phyloP scores from a whole-genome alignment of 2,888 invertebrate genomes.

The Trissolcus japonicus region DNA sequence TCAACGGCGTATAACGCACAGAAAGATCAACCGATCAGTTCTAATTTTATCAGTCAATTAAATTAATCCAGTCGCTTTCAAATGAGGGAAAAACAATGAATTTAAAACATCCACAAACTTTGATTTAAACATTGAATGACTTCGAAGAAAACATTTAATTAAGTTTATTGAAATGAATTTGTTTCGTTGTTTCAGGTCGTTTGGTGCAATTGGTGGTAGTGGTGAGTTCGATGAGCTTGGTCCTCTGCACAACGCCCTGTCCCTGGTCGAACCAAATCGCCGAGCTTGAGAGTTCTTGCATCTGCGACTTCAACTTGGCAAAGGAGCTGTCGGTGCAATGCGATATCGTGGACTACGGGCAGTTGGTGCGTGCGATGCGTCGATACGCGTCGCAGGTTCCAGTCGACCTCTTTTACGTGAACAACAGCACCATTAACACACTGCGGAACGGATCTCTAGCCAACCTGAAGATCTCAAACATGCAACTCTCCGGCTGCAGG shows the following conservation, averaged over 20 bases:
- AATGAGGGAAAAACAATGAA: too few species aligned
- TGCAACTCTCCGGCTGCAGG: constrained; percentile 90
- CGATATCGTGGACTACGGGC: constrained; percentile 89
- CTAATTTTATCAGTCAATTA: too few species aligned
- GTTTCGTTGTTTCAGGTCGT: constrained; percentile 18
- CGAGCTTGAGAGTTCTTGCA: constrained; percentile 88
- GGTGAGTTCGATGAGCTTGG: constrained; percentile 54
- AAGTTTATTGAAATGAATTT: neutral
- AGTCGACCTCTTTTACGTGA: constrained; percentile 90
- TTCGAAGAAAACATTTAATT: too few species aligned
- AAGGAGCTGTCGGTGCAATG: constrained; percentile 92
- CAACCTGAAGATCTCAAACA: constrained; percentile 85
- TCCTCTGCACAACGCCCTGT: constrained; percentile 81
- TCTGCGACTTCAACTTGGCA: constrained; percentile 91
- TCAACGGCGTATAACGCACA: neutral
- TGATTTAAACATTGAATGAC: too few species aligned
- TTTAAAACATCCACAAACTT: too few species aligned
- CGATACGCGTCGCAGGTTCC: constrained; percentile 80
- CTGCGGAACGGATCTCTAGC: constrained; percentile 83
- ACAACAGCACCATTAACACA: constrained; percentile 87
- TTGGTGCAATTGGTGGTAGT: constrained; percentile 60
- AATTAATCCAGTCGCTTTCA: too few species aligned
- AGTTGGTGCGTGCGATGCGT: constrained; percentile 85
- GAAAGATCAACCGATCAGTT: neutral
- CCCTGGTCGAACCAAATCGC: constrained; percentile 87